Evolutionary conservation across 2,113 vertebrate species (phyloP).

Genomic region (Agelaius tricolor): DNA sequence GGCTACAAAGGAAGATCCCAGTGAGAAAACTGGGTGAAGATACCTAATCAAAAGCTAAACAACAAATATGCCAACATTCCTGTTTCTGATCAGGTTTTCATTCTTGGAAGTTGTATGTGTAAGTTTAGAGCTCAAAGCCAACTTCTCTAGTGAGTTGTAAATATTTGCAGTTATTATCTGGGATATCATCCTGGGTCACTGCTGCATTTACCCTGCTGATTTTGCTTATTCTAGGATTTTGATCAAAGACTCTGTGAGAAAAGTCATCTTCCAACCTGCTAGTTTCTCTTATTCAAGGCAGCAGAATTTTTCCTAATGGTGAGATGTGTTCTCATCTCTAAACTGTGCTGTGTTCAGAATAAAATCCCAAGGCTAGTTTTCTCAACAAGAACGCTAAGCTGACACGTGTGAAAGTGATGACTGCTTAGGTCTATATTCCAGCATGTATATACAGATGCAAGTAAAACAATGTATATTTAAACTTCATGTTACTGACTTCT

Average conservation of each 20-base stretch:
- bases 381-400: neutral
- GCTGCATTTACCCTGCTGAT: neutral
- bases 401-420: fast-evolving
- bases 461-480: neutral
- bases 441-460: neutral
- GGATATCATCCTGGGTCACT: neutral
- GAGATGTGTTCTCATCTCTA: neutral
- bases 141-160: neutral
- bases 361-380: neutral
- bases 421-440: neutral
- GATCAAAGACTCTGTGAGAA: neutral
- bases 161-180: neutral
- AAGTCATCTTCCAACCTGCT: neutral
- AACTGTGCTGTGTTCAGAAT: neutral
- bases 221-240: neutral
- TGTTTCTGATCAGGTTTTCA: neutral
- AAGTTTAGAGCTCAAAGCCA: neutral
- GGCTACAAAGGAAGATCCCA: neutral
- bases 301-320: neutral
- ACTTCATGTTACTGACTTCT: neutral
- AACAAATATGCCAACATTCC: neutral
- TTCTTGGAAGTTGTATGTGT: neutral
- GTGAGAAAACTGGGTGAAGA: neutral
- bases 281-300: neutral
- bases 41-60: neutral